These are phyloP conservation scores for Gallinago paraguaiae DNA, from an alignment of 2,113 vertebrate species.

Conservation along the genomic window DNA sequence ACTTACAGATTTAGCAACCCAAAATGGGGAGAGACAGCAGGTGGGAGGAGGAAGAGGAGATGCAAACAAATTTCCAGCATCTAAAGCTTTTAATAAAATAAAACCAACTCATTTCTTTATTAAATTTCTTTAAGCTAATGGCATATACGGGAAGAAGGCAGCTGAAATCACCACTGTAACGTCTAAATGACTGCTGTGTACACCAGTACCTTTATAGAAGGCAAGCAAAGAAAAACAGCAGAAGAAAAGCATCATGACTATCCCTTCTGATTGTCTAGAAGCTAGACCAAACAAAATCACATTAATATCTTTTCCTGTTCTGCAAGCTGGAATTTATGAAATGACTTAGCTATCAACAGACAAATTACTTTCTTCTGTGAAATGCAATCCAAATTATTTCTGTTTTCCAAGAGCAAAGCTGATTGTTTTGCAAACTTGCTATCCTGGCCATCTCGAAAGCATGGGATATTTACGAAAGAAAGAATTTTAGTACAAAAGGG, in stretches of 20 bases:
- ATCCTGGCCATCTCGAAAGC: not conserved
- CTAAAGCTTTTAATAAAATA: not conserved
- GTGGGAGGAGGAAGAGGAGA: not conserved
- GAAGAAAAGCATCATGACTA: not conserved
- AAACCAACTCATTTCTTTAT: not conserved
- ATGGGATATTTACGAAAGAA: not conserved
- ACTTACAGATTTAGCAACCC: not conserved
- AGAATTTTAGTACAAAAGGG: fast-evolving
- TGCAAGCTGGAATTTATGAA: not conserved
- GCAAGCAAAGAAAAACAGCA: not conserved
- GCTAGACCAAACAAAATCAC: not conserved
- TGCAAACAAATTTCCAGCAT: not conserved
- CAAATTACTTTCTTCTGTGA: not conserved
- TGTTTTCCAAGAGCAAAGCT: not conserved
- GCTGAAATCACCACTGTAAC: not conserved
- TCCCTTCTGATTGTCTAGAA: not conserved
- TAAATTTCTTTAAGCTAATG: not conserved
- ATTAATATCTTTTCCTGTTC: not conserved
- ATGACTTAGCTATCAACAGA: not conserved
- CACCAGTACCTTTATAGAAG: not conserved
- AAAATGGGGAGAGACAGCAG: not conserved
- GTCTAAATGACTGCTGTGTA: not conserved
- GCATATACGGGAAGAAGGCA: not conserved
- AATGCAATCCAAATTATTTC: not conserved
- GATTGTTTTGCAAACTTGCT: not conserved